phyloP scores from a whole-genome alignment of 2,113 vertebrate species.

The Eptatretus burgeri region DNA sequence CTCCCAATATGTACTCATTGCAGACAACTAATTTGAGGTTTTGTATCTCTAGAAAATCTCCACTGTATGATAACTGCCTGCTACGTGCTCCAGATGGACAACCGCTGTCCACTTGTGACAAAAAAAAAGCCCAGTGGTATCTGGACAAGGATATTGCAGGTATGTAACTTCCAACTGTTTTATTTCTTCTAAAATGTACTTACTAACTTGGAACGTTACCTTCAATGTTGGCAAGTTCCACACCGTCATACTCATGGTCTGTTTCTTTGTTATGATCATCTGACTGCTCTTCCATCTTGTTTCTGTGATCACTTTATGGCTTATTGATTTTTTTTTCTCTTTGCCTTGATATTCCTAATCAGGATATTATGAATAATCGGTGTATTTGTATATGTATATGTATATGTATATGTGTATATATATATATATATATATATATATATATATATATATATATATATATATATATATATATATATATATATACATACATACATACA shows the following conservation, averaged over 20 bases:
- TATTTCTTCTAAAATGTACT: background rate
- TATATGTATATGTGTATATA: too few species aligned
- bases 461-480: too few species aligned
- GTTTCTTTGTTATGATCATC: background rate
- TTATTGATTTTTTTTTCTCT: background rate
- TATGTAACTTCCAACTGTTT: slow-evolving; percentile 13
- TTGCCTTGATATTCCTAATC: background rate
- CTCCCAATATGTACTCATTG: too few species aligned
- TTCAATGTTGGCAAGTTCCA: background rate
- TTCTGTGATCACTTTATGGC: background rate
- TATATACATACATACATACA: too few species aligned
- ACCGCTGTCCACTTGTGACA: slow-evolving; percentile 80
- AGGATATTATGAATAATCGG: too few species aligned
- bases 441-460: background rate
- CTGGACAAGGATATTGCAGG: slow-evolving; percentile 89
- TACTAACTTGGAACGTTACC: background rate
- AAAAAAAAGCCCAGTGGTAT: slow-evolving; percentile 95
- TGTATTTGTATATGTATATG: too few species aligned
- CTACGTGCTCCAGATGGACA: slow-evolving; percentile 78
- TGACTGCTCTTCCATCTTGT: background rate
- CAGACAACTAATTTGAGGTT: background rate
- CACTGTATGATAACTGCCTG: slow-evolving; percentile 91
- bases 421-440: too few species aligned
- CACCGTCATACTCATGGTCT: background rate
- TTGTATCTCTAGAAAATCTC: slow-evolving; percentile 39